Evolutionary conservation across 2,113 vertebrate species (phyloP), one percentile per base, ranked within the genome.

Genomic region (Atlantisia rogersi): DNA sequence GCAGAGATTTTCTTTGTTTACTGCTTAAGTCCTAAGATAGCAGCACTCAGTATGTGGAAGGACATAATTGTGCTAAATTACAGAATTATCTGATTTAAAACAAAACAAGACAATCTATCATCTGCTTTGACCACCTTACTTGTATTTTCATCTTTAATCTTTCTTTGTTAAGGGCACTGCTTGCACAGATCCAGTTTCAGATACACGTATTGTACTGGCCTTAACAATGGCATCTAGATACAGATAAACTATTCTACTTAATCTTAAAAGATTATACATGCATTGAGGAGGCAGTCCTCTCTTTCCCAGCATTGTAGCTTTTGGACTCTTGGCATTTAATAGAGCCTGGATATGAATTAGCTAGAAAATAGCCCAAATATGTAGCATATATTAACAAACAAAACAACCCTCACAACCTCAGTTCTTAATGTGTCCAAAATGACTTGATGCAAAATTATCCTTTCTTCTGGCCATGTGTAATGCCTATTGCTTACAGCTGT

Each of bases 1-100:
- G n/a, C 65, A 82, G 82, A 76, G 29, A 77, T 74, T 88, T 94
- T 90, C 79, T 93, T 88, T 86, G 59, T 78, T 88, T 70, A 52
- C 37, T 83, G 28, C 29, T 67, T 65, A 67, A 50, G 25, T 67
- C 31, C 29, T 74, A 37, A 83, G 75, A 76, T 87, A 94, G 92
- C 15, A 93, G 62, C 14, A 71, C 20, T 85, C 7, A 3, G 10
- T 32, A 70, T 40, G 14, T 93, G 48, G 75, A 91, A 82, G 69
- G 52, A 56, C 15, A n/a, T 64, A 18, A 69, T 68, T 83, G 53
- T 58, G 40, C 35, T 93, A 76, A 94, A 76, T 53, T 87, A 58
- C 11, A 2, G 48, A 58, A 29, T 79, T 79, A 75, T 48, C 37
- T 32, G 29, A 67, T 81, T 65, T 40, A 82, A 86, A 75, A 20